phyloP scores from a whole-genome alignment of 92 coral and sea anemone genomes.

The Siderastrea siderea region DNA sequence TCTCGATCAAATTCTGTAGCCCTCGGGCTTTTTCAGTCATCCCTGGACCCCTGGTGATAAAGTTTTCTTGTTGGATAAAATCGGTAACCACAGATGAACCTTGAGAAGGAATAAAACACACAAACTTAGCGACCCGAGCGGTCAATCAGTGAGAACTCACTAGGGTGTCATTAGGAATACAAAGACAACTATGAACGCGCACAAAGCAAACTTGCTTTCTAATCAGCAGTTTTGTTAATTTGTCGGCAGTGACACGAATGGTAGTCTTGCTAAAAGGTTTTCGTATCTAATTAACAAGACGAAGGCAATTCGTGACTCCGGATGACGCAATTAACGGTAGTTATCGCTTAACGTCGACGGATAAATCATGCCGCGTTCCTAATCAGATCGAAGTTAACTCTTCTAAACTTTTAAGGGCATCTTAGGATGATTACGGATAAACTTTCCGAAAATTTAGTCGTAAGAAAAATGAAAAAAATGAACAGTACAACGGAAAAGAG shows the following conservation, averaged over 20 bases:
- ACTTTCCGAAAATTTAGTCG: neutral
- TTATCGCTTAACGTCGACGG: neutral
- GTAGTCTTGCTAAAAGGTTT: constrained; percentile 45
- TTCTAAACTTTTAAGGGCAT: neutral
- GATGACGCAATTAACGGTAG: neutral
- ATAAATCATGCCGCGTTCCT: neutral
- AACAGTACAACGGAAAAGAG: neutral
- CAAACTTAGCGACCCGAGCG: constrained; percentile 7
- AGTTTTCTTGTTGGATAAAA: constrained; percentile 30
- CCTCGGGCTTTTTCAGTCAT: constrained; percentile 36
- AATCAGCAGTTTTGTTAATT: constrained; percentile 47
- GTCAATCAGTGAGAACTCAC: neutral
- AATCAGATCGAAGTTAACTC: constrained; percentile 22
- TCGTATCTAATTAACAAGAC: constrained; percentile 30
- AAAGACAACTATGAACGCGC: neutral
- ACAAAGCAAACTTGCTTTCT: constrained; percentile 31
- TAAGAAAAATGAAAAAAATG: neutral
- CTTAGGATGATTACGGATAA: neutral
- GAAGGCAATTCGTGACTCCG: constrained; percentile 7
- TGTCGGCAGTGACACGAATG: constrained; percentile 19
- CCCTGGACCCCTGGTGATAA: constrained; percentile 35
- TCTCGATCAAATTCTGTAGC: constrained; percentile 3
- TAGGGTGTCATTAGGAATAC: constrained; percentile 33
- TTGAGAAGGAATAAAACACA: constrained; percentile 8
- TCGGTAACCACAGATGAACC: constrained; percentile 19